Percentiles rank a stretch among this genome's conserved stretches.
These are phyloP conservation scores for Cybosia mesomella DNA, from an alignment of 2,888 invertebrate genomes.

Conservation along the genomic window DNA sequence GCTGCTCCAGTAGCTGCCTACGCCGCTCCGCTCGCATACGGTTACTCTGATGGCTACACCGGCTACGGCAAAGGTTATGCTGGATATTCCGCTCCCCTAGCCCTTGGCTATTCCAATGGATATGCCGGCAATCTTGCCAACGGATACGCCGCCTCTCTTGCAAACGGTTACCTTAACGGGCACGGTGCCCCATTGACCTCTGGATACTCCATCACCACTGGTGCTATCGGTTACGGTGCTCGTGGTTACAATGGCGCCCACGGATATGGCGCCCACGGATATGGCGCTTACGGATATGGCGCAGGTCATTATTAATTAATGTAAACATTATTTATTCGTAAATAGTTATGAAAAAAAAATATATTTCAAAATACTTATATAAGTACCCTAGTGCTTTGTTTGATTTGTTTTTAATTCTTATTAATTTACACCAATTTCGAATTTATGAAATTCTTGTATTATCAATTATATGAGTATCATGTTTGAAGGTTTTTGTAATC, in stretches of 20 bases:
- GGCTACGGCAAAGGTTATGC: not conserved
- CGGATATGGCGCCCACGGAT: slow-evolving; percentile 51
- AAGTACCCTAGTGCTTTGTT: not conserved
- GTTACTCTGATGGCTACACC: not conserved
- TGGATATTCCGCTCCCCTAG: not conserved
- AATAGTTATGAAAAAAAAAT: slow-evolving; percentile 3
- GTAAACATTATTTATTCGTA: slow-evolving; percentile 43
- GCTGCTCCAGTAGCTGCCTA: slow-evolving; percentile 27
- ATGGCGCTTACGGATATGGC: slow-evolving; percentile 37
- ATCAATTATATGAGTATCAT: no score
- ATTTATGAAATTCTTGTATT: no score
- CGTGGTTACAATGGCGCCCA: slow-evolving; percentile 52
- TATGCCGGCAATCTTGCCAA: not conserved
- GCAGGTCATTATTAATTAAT: slow-evolving; percentile 49
- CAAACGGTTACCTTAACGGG: not conserved
- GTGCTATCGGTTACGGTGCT: slow-evolving; percentile 48
- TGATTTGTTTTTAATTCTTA: no score
- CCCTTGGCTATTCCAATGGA: not conserved
- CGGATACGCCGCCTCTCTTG: not conserved
- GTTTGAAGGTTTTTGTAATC: no score
- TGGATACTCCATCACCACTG: not conserved
- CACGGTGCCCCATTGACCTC: slow-evolving; percentile 1
- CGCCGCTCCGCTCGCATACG: not conserved
- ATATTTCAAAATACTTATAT: not conserved
- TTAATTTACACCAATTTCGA: no score